Evolutionary conservation across 2,888 invertebrate species (phyloP), one percentile per base, ranked within the genome.

Genomic region (Platypus cylindrus): DNA sequence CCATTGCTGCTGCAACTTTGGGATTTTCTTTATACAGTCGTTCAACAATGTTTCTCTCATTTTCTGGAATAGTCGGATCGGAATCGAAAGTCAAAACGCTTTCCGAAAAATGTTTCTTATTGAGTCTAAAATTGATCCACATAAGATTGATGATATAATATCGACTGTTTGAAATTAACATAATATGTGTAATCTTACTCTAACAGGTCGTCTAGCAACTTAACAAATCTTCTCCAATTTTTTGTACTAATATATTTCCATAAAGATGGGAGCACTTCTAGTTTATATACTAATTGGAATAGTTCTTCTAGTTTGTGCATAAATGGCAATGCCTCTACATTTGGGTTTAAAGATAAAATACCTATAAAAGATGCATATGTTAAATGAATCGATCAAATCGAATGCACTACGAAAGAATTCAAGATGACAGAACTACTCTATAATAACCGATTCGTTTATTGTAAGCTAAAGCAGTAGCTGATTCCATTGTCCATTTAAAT

Each of bases 401-500:
- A n/a, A n/a, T n/a, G n/a, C n/a, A n/a, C n/a, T n/a, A n/a, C n/a
- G n/a, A n/a, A n/a, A n/a, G n/a, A n/a, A n/a, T n/a, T n/a, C n/a
- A n/a, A n/a, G n/a, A n/a, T n/a, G n/a, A n/a, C n/a, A n/a, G n/a
- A n/a, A n/a, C n/a, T n/a, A n/a, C n/a, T n/a, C n/a, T n/a, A n/a
- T n/a, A n/a, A n/a, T n/a, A n/a, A n/a, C 57, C 57, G 28, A 57
- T 43, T 37, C 50, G 36, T 39, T 36, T 58, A 37, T 66, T 61
- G 14, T 65, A 42, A 0, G 64, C 63, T 11, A 66, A 54, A 1
- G 56, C 49, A 3, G 56, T 56, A 2, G 24, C 60, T 1, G 69
- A 73, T 58, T 78, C 78, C 32, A 78, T 53, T 2, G 73, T 66
- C 73, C 75, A 78, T 52, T 70, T 73, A 20, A 66, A 66, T 13